A percentile compares a stretch with the other conserved stretches of the same genome.
These are phyloP conservation scores for Columbina picui DNA, from an alignment of 2,113 vertebrate species.

Conservation along the genomic window DNA sequence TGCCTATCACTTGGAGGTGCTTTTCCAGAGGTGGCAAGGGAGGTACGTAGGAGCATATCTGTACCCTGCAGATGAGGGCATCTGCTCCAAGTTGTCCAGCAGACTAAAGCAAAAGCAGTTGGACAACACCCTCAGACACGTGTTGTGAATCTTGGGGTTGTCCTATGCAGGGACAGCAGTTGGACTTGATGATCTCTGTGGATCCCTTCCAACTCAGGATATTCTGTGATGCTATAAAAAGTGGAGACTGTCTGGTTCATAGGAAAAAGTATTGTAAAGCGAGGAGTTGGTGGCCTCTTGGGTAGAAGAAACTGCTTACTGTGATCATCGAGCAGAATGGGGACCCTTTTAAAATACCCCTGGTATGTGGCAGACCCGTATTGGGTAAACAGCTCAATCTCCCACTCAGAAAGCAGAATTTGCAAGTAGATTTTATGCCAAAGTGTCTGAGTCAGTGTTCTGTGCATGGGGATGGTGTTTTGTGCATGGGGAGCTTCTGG, in stretches of 20 bases:
- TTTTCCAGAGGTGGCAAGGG: neutral
- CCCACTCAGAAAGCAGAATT: neutral
- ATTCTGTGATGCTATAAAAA: neutral
- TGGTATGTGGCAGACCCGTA: rapidly evolving
- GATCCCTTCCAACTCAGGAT: too few relatives aligned
- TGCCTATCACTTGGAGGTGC: neutral
- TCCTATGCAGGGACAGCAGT: too few relatives aligned
- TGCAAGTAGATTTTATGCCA: neutral
- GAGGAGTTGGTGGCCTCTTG: neutral
- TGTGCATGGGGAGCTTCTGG: neutral
- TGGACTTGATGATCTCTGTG: too few relatives aligned
- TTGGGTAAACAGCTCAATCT: neutral
- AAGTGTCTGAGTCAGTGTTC: neutral
- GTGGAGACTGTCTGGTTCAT: neutral
- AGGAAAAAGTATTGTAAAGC: neutral
- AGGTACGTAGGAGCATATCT: neutral
- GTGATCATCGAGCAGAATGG: neutral
- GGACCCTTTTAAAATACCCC: neutral
- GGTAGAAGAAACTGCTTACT: neutral
- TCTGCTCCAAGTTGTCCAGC: neutral
- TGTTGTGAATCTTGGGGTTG: too few relatives aligned
- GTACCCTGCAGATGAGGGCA: neutral
- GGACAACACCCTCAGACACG: too few relatives aligned
- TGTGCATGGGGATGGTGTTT: neutral
- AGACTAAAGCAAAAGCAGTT: neutral